Evolutionary conservation across 2,113 vertebrate species (phyloP).

Genomic region (Grus americana): DNA sequence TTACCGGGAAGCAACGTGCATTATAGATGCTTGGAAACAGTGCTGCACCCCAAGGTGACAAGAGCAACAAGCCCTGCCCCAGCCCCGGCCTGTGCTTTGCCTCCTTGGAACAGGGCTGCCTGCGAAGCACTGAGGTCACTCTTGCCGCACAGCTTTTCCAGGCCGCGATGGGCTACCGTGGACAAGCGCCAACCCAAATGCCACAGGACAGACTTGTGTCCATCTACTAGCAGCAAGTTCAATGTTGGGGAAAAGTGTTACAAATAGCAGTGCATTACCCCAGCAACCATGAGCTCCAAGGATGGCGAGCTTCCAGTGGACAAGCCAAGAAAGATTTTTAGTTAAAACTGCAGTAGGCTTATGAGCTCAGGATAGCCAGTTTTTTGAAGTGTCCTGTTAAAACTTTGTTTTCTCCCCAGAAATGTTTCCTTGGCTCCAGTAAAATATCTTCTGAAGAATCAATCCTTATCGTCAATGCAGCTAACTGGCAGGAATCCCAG

Average conservation of each 20-base stretch:
- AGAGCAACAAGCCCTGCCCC: rapidly evolving
- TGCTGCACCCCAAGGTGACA: not conserved
- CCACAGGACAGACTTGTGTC: not conserved
- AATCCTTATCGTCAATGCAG: not conserved
- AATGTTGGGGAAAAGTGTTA: rapidly evolving
- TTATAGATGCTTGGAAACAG: rapidly evolving
- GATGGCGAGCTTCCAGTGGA: not conserved
- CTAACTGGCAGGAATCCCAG: not conserved
- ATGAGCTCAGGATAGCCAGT: not conserved
- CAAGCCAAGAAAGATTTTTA: not conserved
- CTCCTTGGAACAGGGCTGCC: not conserved
- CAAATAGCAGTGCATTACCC: not conserved
- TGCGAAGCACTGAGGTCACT: rapidly evolving
- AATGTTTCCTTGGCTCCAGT: not conserved
- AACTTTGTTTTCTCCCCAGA: not conserved
- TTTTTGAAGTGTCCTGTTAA: not conserved
- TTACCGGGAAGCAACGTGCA: too few relatives aligned
- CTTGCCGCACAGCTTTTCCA: rapidly evolving
- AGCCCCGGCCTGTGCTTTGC: rapidly evolving
- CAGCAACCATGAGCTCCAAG: not conserved
- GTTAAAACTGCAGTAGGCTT: not conserved
- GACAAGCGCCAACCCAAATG: not conserved
- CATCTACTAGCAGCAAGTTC: rapidly evolving
- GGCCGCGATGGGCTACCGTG: rapidly evolving
- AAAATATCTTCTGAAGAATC: not conserved